Conservation (phyloP, 2,113 vertebrate species). For the Sorex fumeus region DNA sequence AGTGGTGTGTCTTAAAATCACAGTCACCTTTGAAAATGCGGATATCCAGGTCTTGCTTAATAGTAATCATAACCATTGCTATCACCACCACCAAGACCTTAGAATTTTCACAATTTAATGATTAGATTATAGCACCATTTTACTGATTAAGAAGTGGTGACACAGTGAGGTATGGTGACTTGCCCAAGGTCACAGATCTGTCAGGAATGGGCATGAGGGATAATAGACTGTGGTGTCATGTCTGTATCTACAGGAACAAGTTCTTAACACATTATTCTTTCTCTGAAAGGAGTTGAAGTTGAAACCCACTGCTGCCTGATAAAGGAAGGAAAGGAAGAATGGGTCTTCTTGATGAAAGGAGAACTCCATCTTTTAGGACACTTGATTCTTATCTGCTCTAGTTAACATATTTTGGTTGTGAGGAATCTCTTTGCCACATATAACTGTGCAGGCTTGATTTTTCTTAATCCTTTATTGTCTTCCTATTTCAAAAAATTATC, state of each 20-base stretch:
- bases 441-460: not conserved
- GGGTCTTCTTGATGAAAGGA: not conserved
- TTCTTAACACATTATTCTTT: no score
- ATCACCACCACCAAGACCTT: not conserved
- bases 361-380: not conserved
- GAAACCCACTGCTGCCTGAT: not conserved
- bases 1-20: not conserved
- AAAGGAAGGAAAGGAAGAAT: not conserved
- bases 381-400: not conserved
- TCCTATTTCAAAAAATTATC: not conserved
- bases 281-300: not conserved
- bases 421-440: not conserved
- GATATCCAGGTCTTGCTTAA: no score
- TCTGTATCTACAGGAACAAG: not conserved
- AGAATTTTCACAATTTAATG: not conserved
- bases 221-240: not conserved
- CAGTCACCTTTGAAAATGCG: not conserved
- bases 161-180: not conserved
- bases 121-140: not conserved
- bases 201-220: not conserved
- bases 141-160: not conserved
- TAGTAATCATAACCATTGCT: not conserved
- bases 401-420: not conserved
- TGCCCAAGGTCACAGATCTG: no score
- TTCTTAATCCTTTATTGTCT: not conserved